Percentiles rank a stretch among this genome's conserved stretches.
Evolutionary conservation across 2,113 vertebrate genomes (phyloP).

Genomic region (Grus americana): DNA sequence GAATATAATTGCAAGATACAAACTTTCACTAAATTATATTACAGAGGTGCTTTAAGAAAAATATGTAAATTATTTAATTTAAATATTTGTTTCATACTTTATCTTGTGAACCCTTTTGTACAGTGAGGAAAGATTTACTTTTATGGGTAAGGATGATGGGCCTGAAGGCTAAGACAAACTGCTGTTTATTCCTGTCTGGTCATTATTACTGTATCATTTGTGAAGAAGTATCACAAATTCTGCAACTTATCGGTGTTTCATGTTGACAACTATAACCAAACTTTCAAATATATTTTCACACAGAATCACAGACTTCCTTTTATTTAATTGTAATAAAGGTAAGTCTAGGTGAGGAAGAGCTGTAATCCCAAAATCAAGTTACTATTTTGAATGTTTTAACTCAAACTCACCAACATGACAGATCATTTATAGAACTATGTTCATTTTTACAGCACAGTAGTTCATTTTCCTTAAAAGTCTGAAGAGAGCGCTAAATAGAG

Average conservation of each 20-base stretch:
- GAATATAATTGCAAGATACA: constrained; percentile 19
- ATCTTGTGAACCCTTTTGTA: constrained; percentile 35
- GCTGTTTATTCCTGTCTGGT: constrained; percentile 32
- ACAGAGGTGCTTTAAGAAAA: constrained; percentile 47
- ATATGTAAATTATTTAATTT: constrained; percentile 64
- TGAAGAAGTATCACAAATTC: background rate
- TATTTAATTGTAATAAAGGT: background rate
- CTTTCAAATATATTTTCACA: background rate
- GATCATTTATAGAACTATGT: background rate
- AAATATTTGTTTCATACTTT: constrained; percentile 37
- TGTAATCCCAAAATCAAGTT: background rate
- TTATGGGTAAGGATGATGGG: background rate
- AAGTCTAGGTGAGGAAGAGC: background rate
- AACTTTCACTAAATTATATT: constrained; percentile 44
- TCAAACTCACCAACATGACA: background rate
- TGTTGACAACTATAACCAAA: background rate
- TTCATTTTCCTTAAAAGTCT: background rate
- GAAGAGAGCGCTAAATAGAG: background rate
- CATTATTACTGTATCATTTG: background rate
- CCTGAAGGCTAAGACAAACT: constrained; percentile 4
- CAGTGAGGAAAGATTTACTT: background rate
- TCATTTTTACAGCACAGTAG: background rate
- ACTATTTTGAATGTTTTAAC: background rate
- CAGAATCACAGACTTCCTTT: background rate
- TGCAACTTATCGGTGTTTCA: background rate